Conservation (phyloP, 2,113 vertebrate genomes). For the Lagopus muta region DNA sequence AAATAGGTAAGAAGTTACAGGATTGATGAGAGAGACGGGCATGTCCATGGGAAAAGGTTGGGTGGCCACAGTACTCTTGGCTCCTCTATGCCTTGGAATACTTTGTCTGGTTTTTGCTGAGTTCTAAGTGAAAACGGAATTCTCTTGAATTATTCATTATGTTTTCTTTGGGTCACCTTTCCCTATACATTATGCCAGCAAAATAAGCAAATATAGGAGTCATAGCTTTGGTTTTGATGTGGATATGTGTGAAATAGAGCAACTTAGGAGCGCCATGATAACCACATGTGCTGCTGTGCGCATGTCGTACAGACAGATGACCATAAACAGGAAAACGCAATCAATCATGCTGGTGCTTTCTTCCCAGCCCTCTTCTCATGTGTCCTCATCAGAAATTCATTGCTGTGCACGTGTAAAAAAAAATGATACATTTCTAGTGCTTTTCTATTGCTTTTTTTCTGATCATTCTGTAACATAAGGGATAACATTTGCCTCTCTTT, state of each 20-base stretch:
- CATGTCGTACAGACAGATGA: not conserved
- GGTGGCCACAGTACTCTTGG: not conserved
- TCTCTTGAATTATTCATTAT: not conserved
- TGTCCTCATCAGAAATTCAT: constrained; percentile 1
- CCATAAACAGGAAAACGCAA: constrained; percentile 21
- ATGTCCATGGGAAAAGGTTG: constrained; percentile 11
- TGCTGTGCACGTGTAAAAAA: constrained; percentile 18
- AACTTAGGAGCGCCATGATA: not conserved
- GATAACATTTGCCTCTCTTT: not conserved
- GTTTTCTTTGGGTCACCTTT: constrained; percentile 6
- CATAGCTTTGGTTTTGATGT: constrained; percentile 11
- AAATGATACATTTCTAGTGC: not conserved
- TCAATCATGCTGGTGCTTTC: not conserved
- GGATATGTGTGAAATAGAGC: not conserved
- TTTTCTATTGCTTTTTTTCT: not conserved
- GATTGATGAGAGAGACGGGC: constrained; percentile 22
- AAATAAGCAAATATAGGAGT: constrained; percentile 30
- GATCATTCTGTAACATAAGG: not conserved
- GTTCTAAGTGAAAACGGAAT: constrained; percentile 1
- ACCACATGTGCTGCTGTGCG: not conserved
- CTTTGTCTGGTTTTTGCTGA: not conserved
- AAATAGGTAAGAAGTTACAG: constrained; percentile 25
- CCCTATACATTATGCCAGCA: not conserved
- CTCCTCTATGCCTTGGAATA: not conserved
- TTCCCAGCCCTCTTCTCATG: not conserved